These are phyloP conservation scores for Acanthisitta chloris DNA, from an alignment of 2,113 vertebrate species.

Conservation along the genomic window DNA sequence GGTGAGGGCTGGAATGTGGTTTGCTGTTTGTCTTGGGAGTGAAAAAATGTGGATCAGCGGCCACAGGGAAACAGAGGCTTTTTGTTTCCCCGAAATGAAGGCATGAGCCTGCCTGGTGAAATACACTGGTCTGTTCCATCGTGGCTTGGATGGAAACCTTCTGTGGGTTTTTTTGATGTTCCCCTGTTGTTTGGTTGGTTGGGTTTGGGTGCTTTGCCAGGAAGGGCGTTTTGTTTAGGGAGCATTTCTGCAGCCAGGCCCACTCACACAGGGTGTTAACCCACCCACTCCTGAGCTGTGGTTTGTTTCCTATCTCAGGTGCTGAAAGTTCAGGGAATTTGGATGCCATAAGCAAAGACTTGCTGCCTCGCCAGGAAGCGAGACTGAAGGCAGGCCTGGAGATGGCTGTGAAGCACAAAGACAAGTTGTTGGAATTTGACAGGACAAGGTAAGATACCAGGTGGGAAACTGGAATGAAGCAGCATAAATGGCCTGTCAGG, in stretches of 20 bases:
- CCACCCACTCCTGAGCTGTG: neutral
- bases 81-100: neutral
- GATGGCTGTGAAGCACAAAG: conserved; percentile 93
- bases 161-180: neutral
- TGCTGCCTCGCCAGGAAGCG: conserved; percentile 84
- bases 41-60: accelerated
- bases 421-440: conserved; percentile 94
- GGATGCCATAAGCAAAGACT: conserved; percentile 73
- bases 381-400: conserved; percentile 86
- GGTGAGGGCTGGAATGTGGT: neutral
- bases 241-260: neutral
- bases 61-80: neutral
- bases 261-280: neutral
- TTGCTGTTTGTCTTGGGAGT: neutral
- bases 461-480: neutral
- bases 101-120: neutral
- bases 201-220: neutral
- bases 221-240: neutral
- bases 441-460: conserved; percentile 82
- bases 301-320: conserved; percentile 46
- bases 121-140: neutral
- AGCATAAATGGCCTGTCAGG: neutral
- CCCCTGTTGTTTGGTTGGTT: neutral
- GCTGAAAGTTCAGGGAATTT: conserved; percentile 68
- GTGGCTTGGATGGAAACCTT: neutral